A percentile compares a stretch with the other conserved stretches of the same genome.
phyloP scores from a whole-genome alignment of 2,888 invertebrate species.

The Margaritifera margaritifera region DNA sequence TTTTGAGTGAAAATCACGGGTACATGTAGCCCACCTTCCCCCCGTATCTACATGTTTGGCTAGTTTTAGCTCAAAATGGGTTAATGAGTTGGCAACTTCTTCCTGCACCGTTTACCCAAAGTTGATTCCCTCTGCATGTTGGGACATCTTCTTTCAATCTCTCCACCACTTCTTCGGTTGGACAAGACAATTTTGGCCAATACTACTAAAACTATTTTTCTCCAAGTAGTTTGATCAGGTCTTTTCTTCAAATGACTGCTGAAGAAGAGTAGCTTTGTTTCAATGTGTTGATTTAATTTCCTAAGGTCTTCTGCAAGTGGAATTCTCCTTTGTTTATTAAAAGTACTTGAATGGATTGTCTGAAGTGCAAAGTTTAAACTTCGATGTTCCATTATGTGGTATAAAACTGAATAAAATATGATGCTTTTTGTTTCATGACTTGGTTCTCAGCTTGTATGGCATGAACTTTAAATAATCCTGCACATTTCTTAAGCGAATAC shows the following conservation, averaged over 20 bases:
- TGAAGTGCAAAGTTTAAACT: conserved; percentile 7
- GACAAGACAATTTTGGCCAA: conserved; percentile 19
- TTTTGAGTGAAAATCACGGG: conserved; percentile 9
- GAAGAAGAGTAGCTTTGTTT: no score
- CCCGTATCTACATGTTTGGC: conserved; percentile 15
- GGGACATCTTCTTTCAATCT: conserved; percentile 11
- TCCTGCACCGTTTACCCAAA: conserved; percentile 5
- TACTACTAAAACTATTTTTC: conserved; percentile 4
- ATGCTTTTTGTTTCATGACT: not conserved
- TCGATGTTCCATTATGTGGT: conserved; percentile 13
- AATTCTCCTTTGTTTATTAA: conserved; percentile 9
- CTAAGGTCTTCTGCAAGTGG: conserved; percentile 15
- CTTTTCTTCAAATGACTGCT: no score
- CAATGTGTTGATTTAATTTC: conserved; percentile 3
- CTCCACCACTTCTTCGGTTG: conserved; percentile 16
- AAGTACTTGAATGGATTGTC: conserved; percentile 3
- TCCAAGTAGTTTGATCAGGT: not conserved
- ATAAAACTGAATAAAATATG: conserved; percentile 7
- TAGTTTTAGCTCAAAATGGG: not conserved
- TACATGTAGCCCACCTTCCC: conserved; percentile 15
- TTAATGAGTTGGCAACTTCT: no score
- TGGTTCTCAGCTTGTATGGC: not conserved
- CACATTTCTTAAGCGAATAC: conserved; percentile 10
- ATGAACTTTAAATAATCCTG: not conserved
- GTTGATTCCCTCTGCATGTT: conserved; percentile 12